phyloP scores from a whole-genome alignment of 2,888 invertebrate genomes.

The Calameuta pallipes region DNA sequence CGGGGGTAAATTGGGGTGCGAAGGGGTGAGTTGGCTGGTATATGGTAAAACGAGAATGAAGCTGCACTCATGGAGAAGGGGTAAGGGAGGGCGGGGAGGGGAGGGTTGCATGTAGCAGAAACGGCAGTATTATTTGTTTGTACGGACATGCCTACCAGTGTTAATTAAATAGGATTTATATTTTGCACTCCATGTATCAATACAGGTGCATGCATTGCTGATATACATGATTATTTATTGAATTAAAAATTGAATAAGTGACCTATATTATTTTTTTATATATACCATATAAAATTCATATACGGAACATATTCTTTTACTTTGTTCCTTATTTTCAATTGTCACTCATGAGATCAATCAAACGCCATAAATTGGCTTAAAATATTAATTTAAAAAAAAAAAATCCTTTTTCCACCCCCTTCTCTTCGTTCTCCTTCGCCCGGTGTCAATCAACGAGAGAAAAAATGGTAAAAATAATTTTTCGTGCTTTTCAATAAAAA shows the following conservation, averaged over 20 bases:
- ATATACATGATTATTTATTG: constrained; percentile 24
- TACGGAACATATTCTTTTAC: constrained; percentile 1
- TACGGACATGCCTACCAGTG: constrained; percentile 37
- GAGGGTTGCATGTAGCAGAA: constrained; percentile 15
- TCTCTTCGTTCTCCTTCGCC: too few relatives aligned
- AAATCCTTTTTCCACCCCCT: too few relatives aligned
- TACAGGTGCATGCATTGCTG: background rate
- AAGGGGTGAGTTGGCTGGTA: background rate
- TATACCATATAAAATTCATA: background rate
- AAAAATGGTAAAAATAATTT: background rate
- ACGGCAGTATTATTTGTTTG: constrained; percentile 36
- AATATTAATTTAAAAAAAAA: background rate
- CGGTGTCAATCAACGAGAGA: background rate
- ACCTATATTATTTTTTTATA: background rate
- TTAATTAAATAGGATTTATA: constrained; percentile 49
- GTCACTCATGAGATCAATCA: background rate
- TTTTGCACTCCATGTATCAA: constrained; percentile 19
- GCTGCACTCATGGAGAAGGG: background rate
- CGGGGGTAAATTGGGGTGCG: background rate
- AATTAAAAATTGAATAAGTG: constrained; percentile 33
- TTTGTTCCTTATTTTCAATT: constrained; percentile 14
- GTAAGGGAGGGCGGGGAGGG: constrained; percentile 21
- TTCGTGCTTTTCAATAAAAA: background rate
- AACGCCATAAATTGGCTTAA: background rate
- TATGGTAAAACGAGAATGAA: background rate